These are phyloP conservation scores for Rhea pennata DNA, from an alignment of 2,113 vertebrate genomes.

Conservation along the genomic window DNA sequence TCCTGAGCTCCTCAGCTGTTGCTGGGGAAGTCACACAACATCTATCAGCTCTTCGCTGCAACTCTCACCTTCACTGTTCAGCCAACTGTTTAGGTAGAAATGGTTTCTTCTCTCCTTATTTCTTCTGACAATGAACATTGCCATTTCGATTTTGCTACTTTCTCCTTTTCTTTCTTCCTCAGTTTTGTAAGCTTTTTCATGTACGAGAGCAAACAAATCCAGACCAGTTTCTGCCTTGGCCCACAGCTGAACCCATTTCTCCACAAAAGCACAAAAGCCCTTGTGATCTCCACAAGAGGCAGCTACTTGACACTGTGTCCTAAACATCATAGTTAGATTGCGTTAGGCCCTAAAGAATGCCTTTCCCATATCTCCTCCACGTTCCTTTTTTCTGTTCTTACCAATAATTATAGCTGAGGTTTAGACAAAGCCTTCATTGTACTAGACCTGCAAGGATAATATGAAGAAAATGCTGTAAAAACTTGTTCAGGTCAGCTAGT, in stretches of 20 bases:
- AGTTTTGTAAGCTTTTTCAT: not conserved
- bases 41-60: not conserved
- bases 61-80: not conserved
- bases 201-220: not conserved
- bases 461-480: not conserved
- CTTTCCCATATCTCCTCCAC: not conserved
- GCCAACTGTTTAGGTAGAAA: not conserved
- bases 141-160: not conserved
- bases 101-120: not conserved
- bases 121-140: not conserved
- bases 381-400: not conserved
- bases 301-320: not conserved
- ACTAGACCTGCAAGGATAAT: not conserved
- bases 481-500: not conserved
- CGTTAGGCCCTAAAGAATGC: not conserved
- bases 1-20: not conserved
- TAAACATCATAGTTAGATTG: fast-evolving
- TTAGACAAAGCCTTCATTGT: not conserved
- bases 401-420: not conserved
- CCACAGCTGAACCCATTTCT: not conserved
- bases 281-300: not conserved
- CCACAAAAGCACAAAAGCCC: not conserved
- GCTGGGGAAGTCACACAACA: not conserved
- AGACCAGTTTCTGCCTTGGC: not conserved
- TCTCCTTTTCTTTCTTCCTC: not conserved